These are phyloP conservation scores for Caenorhabditis sp. DNA, from an alignment of 2,888 invertebrate genomes.

Conservation along the genomic window DNA sequence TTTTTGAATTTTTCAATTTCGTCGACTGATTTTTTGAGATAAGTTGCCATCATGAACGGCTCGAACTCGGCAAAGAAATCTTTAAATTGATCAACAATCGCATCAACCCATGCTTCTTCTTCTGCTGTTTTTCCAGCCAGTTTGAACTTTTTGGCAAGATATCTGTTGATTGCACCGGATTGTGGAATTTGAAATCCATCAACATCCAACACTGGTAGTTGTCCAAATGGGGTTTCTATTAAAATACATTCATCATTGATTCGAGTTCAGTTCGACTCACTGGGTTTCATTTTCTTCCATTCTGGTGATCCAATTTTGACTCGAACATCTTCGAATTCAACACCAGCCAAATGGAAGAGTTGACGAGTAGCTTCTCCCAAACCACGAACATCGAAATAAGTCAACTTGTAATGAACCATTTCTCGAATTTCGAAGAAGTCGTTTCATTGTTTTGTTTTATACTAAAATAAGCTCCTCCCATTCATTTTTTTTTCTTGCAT, in stretches of 20 bases:
- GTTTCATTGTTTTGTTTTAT: neutral
- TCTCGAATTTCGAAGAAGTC: neutral
- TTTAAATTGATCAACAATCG: slow-evolving; percentile 40
- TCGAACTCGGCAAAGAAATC: slow-evolving; percentile 17
- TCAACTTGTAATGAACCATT: slow-evolving; percentile 10
- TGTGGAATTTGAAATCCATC: slow-evolving; percentile 49
- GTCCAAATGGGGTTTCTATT: slow-evolving; percentile 40
- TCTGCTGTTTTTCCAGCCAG: slow-evolving; percentile 37
- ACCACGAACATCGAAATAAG: slow-evolving; percentile 9
- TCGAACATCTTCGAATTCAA: slow-evolving; percentile 5
- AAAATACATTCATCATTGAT: neutral
- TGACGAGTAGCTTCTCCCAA: slow-evolving; percentile 8
- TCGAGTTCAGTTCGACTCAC: neutral
- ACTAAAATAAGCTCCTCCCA: no score
- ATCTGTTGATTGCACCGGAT: slow-evolving; percentile 44
- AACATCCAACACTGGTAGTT: slow-evolving; percentile 42
- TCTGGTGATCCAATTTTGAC: neutral
- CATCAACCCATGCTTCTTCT: slow-evolving; percentile 45
- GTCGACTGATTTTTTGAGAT: neutral
- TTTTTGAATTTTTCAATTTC: slow-evolving; percentile 4
- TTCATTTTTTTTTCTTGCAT: no score
- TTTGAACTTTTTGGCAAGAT: slow-evolving; percentile 45
- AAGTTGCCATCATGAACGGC: slow-evolving; percentile 17
- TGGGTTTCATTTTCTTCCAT: slow-evolving; percentile 2
- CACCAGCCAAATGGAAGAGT: neutral